Base-by-base conservation (phyloP, 2,113 vertebrate species). In the Notechis scutatus region DNA sequence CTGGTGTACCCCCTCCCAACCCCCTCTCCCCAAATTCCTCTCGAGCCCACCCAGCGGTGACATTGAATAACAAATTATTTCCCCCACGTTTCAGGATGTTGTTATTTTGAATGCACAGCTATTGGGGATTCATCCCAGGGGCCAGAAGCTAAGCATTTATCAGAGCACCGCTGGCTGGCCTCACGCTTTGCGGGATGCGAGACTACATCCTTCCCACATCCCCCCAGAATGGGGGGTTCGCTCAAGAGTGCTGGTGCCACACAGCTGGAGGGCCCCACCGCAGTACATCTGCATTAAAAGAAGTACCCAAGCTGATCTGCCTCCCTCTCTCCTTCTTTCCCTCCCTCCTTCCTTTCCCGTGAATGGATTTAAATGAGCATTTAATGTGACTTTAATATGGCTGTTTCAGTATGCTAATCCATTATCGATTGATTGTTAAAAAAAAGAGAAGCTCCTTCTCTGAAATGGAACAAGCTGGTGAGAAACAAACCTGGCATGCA, bases 341-440 rank as follows among this genome's bases (percentile, higher is more conserved):
- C 3, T 23, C 9, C 21, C 91, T 69, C 56, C 29, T 85, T 0
- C 1, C 10, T 57, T 1, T 7, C 87, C n/a, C 4, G 5, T 81
- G 34, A 93, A 86, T 86, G 87, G 47, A 47, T 45, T 86, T 24
- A 90, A 91, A 59, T 45, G 47, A 89, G 56, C 87, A 61, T 59
- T 90, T 86, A 94, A 69, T 42, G 88, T 64, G 93, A 59, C 91
- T 87, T 61, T 92, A 89, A 87, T 64, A 90, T 26, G 74, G 69
- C 91, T 86, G 88, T 64, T 87, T 85, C 56, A 64, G 47, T 90
- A 69, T 90, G 93, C 56, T 90, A 92, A 90, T 90, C 74, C 93
- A 86, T 23, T 64, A 93, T 90, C 4, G 34, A 55, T 90, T n/a
- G 91, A 15, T 20, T n/a, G 93, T 26, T 87, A 81, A 81, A 4